A percentile compares a stretch with the other conserved stretches of the same genome.
Evolutionary conservation across 1,140 invertebrate species (phyloP).

Genomic region (Eufriesea mexicana): DNA sequence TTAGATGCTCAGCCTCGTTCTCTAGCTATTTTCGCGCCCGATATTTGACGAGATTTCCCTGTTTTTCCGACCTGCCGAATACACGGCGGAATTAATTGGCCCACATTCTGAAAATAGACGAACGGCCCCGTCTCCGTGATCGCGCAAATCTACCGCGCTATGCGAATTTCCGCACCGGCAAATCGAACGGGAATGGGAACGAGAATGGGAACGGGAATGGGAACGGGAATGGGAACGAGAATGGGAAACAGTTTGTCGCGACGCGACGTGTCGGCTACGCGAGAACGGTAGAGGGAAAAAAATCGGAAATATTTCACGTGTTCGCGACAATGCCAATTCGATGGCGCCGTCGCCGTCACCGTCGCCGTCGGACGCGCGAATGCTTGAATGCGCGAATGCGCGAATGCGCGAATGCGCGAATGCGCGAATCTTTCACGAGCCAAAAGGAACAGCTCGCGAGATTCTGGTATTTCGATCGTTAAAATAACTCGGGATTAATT

Average conservation of each 20-base stretch:
- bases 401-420: neutral
- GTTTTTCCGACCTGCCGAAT: slow-evolving; percentile 65
- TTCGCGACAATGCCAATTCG: slow-evolving; percentile 5
- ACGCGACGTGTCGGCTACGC: too few relatives aligned
- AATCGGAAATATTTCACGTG: neutral
- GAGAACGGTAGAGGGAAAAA: neutral
- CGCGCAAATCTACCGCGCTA: neutral
- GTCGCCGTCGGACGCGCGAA: too few relatives aligned
- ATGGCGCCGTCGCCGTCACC: neutral
- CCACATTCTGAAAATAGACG: slow-evolving; percentile 71
- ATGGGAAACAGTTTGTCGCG: neutral
- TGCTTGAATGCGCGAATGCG: too few relatives aligned
- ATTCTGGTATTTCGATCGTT: slow-evolving; percentile 40
- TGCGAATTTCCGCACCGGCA: slow-evolving; percentile 15
- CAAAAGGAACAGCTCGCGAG: slow-evolving; percentile 18
- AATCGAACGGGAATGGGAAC: neutral
- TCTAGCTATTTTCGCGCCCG: neutral
- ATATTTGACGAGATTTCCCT: slow-evolving; percentile 39
- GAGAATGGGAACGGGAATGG: too few relatives aligned
- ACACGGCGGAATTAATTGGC: slow-evolving; percentile 69
- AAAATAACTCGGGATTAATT: slow-evolving; percentile 76
- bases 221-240: too few relatives aligned
- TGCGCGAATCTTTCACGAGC: neutral
- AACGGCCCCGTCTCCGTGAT: slow-evolving; percentile 9
- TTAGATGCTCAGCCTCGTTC: neutral